These are phyloP conservation scores for Osmerus eperlanus DNA, from an alignment of 2,113 vertebrate genomes.

Conservation along the genomic window DNA sequence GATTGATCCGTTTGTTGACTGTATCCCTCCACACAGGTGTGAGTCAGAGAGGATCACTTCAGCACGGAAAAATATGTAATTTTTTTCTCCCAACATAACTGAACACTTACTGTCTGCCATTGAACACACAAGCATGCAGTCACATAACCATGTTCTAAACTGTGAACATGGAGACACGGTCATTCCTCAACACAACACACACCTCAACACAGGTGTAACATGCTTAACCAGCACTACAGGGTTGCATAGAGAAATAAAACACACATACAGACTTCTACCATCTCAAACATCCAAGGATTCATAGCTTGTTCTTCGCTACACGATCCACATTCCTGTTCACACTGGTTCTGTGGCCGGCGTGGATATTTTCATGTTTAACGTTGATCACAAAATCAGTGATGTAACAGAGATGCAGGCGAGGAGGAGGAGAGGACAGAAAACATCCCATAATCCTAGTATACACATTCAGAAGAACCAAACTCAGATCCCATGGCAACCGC, in stretches of 20 bases:
- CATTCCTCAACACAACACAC: not conserved
- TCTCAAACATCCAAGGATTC: slow-evolving; percentile 20
- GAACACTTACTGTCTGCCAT: slow-evolving; percentile 27
- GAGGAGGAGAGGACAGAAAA: too few relatives aligned
- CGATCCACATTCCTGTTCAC: too few relatives aligned
- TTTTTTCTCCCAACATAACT: not conserved
- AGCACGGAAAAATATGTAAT: too few relatives aligned
- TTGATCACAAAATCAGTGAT: not conserved
- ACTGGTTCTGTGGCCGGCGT: too few relatives aligned
- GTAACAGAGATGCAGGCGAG: not conserved
- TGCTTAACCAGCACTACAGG: slow-evolving; percentile 20
- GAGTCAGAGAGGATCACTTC: not conserved
- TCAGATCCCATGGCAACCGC: too few relatives aligned
- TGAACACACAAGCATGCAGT: slow-evolving; percentile 53
- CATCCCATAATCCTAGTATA: too few relatives aligned
- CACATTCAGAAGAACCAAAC: too few relatives aligned
- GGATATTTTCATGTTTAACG: too few relatives aligned
- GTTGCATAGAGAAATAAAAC: slow-evolving; percentile 47
- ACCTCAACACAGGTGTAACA: not conserved
- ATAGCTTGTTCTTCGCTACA: slow-evolving; percentile 19
- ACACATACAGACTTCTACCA: slow-evolving; percentile 1
- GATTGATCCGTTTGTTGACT: slow-evolving; percentile 34
- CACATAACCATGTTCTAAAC: slow-evolving; percentile 11
- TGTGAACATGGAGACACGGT: not conserved
- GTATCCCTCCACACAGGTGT: not conserved